Evolutionary conservation across 2,113 vertebrate genomes (phyloP).

Genomic region (Brachyhypopomus occidentalis): DNA sequence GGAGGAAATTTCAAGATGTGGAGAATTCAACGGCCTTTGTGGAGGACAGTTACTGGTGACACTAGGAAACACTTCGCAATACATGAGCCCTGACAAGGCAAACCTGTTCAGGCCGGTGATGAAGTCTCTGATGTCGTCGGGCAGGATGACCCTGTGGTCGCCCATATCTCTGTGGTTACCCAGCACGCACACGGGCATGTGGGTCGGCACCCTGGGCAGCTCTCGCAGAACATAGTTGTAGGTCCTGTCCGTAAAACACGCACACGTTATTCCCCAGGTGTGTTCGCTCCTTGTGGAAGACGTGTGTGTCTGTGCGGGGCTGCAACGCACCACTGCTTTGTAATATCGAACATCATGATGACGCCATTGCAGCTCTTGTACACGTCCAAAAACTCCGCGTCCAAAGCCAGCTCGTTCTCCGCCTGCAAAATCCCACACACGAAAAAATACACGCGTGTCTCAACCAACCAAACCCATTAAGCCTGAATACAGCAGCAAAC

Average conservation of each 20-base stretch:
- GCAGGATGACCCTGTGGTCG: conserved; percentile 92
- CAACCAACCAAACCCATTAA: not conserved
- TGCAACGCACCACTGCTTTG: conserved; percentile 91
- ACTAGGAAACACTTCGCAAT: not conserved
- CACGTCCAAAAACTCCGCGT: conserved; percentile 96
- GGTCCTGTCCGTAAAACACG: conserved; percentile 77
- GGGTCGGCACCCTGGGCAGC: conserved; percentile 92
- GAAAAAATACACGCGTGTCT: not conserved
- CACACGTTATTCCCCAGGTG: not conserved
- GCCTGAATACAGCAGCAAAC: not conserved
- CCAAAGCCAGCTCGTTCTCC: conserved; percentile 90
- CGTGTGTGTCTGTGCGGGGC: not conserved
- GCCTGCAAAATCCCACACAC: conserved; percentile 67
- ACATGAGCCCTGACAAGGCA: not conserved
- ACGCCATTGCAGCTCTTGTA: conserved; percentile 98
- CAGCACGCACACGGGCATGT: conserved; percentile 93
- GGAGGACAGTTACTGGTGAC: not conserved
- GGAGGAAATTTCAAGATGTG: conserved; percentile 32
- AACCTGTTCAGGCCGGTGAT: conserved; percentile 90
- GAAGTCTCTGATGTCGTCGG: conserved; percentile 87
- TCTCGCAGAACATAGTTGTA: conserved; percentile 94
- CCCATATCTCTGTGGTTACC: conserved; percentile 98
- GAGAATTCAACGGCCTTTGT: not conserved
- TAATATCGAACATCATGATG: conserved; percentile 99
- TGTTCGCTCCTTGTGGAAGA: too few species aligned